A percentile compares a stretch with the other conserved stretches of the same genome.
These are phyloP conservation scores for Macroramphosus scolopax DNA, from an alignment of 2,797 vertebrate genomes.

Conservation along the genomic window DNA sequence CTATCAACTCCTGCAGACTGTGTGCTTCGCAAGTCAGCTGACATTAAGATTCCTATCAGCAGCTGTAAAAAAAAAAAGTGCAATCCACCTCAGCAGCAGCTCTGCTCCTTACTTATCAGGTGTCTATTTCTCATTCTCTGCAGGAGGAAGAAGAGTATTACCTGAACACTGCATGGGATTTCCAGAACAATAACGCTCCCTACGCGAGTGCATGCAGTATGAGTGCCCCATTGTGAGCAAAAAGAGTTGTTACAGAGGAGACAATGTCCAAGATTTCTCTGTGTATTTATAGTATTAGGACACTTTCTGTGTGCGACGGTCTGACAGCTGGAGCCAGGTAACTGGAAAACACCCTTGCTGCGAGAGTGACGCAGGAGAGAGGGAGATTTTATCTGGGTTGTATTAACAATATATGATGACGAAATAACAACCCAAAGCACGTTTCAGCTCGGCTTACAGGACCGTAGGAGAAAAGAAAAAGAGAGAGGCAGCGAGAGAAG, in stretches of 20 bases:
- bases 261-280: constrained; percentile 34
- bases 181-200: constrained; percentile 28
- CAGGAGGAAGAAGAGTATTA: constrained; percentile 37
- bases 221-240: constrained; percentile 29
- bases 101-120: constrained; percentile 44
- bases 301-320: constrained; percentile 6
- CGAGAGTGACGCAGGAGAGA: constrained; percentile 22
- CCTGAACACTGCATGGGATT: constrained; percentile 29
- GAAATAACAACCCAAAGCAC: constrained; percentile 6
- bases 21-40: constrained; percentile 33
- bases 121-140: constrained; percentile 22
- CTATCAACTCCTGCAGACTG: constrained; percentile 14
- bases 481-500: constrained; percentile 15
- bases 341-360: constrained; percentile 14
- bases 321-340: no score
- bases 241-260: no score
- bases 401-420: constrained; percentile 5
- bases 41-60: constrained; percentile 67
- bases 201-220: constrained; percentile 7
- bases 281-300: constrained; percentile 40
- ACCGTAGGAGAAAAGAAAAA: constrained; percentile 12
- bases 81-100: constrained; percentile 40
- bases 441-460: constrained; percentile 16
- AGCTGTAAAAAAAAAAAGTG: constrained; percentile 47
- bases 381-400: constrained; percentile 14